Base-by-base conservation (phyloP, 1,140 invertebrate genomes). In the Chymomyza costata region DNA sequence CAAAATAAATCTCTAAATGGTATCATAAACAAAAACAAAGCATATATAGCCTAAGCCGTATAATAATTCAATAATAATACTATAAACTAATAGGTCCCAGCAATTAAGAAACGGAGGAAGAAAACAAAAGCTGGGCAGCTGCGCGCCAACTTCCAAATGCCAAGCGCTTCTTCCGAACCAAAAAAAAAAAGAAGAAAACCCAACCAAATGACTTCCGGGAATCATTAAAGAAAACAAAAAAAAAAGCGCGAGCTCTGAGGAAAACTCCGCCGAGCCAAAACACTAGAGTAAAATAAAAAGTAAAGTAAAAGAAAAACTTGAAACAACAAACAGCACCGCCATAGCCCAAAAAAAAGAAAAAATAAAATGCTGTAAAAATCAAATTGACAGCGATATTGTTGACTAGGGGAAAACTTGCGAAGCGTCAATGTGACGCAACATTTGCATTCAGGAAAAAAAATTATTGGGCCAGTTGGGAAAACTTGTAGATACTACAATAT, bases 391-490 rank as follows among this genome's bases (percentile, higher is more conserved):
- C 34, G 21, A 37, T n/a, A n/a, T n/a, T n/a, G n/a, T n/a, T n/a
- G n/a, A n/a, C n/a, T n/a, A n/a, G n/a, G n/a, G 39, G 43, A 57
- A 60, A 48, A 18, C 35, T 34, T 48, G 21, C 21, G 8, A 25
- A 3, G 21, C 21, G 21, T 25, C 21, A 8, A 25, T 8, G 21
- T 73, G 68, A 71, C 56, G 70, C 60, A 76, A 78, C 71, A 78
- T 78, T 78, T 78, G 71, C 71, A 76, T 76, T 78, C 66, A 73
- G 57, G 56, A 62, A 40, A 65, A 58, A 80, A 73, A 78, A 71
- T 78, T 78, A 78, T 78, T 71, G 73, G 70, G 45, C 53, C 18
- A 31, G 11, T 8, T 52, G 39, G 52, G 45, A 14, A n/a, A n/a
- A n/a, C n/a, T n/a, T n/a, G n/a, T n/a, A n/a, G n/a, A n/a, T n/a